Evolutionary conservation across 2,888 invertebrate species (phyloP), one percentile per base, ranked within the genome.

Genomic region (Dorcus hopei): DNA sequence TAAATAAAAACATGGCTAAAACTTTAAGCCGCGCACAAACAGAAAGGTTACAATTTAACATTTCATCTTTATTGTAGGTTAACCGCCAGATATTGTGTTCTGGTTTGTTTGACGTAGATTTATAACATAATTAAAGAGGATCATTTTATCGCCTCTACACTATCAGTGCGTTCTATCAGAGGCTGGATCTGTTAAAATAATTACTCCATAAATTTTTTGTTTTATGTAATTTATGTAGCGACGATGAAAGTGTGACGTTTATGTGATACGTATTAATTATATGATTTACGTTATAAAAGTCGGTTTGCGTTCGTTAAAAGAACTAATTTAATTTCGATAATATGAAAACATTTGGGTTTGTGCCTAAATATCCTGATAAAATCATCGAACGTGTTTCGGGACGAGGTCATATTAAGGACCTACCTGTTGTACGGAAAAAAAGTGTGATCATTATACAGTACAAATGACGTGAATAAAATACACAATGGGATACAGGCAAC

Each of bases 391-490:
- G 33, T 23, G 41, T 14, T 38, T 53, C 9, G 26, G 9, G 45
- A 38, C 19, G 41, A 55, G 33, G 41, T 41, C 43, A 7, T 14
- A 8, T 8, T 42, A 42, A 11, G 42, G 14, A 14, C 14, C 42
- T 42, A 42, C 42, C 11, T 41, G 47, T 53, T 19, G 33, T 38
- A 47, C 48, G 47, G 39, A 48, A 48, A 54, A 43, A 26, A 8
- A 55, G 19, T 45, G 49, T 58, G 66, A 33, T 33, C 26, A 33
- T 33, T 33, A 33, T 33, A 33, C 26, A 33, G 26, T 70, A 66
- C 64, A 64, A 65, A 65, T 66, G 71, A 71, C 72, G 71, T 72
- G 72, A 66, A 70, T 68, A 65, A 72, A 72, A 73, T 72, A 68
- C 70, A 70, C 65, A 65, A 54, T 66, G 72, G 71, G 72, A 71